phyloP scores from a whole-genome alignment of 2,888 invertebrate species.

The Microchrysa polita region DNA sequence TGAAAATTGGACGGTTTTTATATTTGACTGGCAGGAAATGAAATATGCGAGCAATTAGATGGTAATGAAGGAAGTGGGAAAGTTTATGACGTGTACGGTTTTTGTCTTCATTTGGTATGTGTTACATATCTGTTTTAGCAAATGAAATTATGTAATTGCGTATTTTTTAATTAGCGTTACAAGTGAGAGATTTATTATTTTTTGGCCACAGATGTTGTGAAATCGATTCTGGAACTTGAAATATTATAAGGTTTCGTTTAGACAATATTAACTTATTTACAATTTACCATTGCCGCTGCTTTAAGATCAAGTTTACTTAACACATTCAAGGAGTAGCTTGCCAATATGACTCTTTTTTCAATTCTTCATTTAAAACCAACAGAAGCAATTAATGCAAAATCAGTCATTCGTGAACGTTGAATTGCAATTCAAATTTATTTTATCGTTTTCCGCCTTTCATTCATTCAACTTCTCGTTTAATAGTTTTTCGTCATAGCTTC shows the following conservation, averaged over 20 bases:
- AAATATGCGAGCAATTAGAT: constrained; percentile 30
- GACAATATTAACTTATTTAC: too few relatives aligned
- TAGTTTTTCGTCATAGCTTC: constrained; percentile 17
- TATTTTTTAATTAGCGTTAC: neutral
- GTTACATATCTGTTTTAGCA: neutral
- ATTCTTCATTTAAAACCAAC: too few relatives aligned
- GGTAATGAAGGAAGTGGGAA: neutral
- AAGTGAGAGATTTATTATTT: too few relatives aligned
- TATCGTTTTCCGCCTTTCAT: constrained; percentile 6
- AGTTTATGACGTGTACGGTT: neutral
- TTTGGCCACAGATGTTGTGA: too few relatives aligned
- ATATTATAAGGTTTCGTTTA: too few relatives aligned
- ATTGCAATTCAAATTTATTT: neutral
- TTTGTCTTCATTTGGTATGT: neutral
- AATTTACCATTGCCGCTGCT: too few relatives aligned
- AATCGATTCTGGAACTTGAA: too few relatives aligned
- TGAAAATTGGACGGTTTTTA: constrained; percentile 36
- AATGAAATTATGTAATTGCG: neutral
- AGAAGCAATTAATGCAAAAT: too few relatives aligned
- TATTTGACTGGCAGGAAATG: constrained; percentile 17
- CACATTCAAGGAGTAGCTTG: too few relatives aligned
- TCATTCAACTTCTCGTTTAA: constrained; percentile 1
- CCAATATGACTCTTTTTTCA: too few relatives aligned
- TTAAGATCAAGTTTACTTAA: too few relatives aligned
- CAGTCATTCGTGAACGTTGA: neutral